These are phyloP conservation scores for Microtus pennsylvanicus DNA, from an alignment of 2,113 vertebrate genomes.

Conservation along the genomic window DNA sequence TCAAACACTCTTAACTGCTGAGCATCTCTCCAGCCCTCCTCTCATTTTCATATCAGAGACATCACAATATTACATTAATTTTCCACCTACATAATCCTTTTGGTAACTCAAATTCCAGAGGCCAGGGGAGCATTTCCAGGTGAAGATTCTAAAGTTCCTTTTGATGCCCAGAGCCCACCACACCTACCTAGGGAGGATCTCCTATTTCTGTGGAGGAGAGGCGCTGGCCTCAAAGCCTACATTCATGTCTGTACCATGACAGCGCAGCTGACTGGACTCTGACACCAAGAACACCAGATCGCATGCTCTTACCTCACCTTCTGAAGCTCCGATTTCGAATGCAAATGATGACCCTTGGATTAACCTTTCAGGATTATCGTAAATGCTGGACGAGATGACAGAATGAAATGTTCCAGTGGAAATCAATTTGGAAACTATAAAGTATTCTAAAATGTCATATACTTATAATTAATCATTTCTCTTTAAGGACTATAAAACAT, in stretches of 20 bases:
- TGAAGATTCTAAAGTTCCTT: conserved; percentile 47
- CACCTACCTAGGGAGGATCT: neutral
- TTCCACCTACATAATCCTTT: neutral
- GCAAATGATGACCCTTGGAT: neutral
- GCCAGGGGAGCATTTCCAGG: neutral
- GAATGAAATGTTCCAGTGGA: conserved; percentile 38
- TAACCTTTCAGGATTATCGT: neutral
- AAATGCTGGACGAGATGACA: conserved; percentile 29
- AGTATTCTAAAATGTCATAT: conserved; percentile 5
- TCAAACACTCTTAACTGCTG: neutral
- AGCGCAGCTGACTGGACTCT: neutral
- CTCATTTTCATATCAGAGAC: neutral
- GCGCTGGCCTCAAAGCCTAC: neutral
- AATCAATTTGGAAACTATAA: conserved; percentile 45
- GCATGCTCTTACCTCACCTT: neutral
- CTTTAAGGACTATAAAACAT: neutral
- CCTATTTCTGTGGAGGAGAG: neutral
- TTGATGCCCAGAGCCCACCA: neutral
- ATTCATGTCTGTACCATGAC: neutral
- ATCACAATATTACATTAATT: neutral
- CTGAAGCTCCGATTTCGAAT: neutral
- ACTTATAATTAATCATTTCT: conserved; percentile 44
- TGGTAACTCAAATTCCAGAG: conserved; percentile 32
- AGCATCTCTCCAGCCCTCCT: neutral
- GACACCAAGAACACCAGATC: neutral